A percentile compares a stretch with the other conserved stretches of the same genome.
Evolutionary conservation across 2,113 vertebrate species (phyloP).

Genomic region (Morone saxatilis): DNA sequence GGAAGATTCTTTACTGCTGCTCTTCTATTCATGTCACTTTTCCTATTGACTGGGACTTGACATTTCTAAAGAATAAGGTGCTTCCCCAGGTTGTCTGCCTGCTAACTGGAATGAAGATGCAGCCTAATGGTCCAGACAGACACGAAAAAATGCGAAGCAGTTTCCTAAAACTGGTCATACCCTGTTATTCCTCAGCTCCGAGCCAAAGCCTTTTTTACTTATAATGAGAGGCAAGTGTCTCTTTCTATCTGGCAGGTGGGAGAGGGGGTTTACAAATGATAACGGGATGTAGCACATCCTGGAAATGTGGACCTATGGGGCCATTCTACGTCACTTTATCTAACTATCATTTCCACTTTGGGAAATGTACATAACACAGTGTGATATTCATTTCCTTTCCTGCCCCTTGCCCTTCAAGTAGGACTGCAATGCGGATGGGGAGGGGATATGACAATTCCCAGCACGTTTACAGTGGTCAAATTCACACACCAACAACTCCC

Average conservation of each 20-base stretch:
- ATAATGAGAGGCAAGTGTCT: constrained; percentile 43
- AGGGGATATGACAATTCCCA: constrained; percentile 70
- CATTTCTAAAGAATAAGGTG: constrained; percentile 42
- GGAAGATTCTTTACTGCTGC: constrained; percentile 57
- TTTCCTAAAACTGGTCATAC: constrained; percentile 60
- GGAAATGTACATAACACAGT: constrained; percentile 60
- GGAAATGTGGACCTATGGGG: constrained; percentile 49
- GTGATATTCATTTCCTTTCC: constrained; percentile 63
- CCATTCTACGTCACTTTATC: constrained; percentile 59
- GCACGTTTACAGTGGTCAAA: constrained; percentile 70
- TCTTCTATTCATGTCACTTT: constrained; percentile 59
- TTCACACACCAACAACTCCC: constrained; percentile 47
- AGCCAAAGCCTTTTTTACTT: constrained; percentile 23
- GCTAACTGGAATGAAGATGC: constrained; percentile 20
- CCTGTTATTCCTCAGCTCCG: constrained; percentile 32
- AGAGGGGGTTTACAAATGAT: constrained; percentile 40
- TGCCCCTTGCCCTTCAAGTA: constrained; percentile 61
- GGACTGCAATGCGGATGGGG: constrained; percentile 75
- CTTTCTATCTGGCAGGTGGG: constrained; percentile 61
- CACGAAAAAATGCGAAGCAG: constrained; percentile 31
- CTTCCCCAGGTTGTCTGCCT: constrained; percentile 15
- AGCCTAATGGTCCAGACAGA: neutral
- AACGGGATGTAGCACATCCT: constrained; percentile 73
- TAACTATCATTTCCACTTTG: constrained; percentile 68
- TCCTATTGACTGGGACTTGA: constrained; percentile 68